Conservation (phyloP, 2,797 vertebrate species). For the Nothura maculosa region DNA sequence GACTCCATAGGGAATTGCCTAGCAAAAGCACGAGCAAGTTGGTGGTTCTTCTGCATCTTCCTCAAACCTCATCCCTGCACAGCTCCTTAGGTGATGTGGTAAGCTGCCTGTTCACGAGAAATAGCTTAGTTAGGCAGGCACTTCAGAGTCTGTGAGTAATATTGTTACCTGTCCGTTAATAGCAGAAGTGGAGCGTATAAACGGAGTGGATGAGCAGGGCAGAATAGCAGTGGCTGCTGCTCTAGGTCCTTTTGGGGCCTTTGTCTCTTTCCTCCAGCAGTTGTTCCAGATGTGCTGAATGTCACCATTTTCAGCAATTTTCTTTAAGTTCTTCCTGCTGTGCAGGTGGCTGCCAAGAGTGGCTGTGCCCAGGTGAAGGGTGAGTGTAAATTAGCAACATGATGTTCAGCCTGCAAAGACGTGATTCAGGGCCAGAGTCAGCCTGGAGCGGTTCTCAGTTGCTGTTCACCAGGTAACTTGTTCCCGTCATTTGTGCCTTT, state of each 20-base stretch:
- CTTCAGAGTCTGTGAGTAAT: neutral
- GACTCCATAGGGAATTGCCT: neutral
- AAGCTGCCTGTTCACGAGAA: neutral
- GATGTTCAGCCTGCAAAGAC: neutral
- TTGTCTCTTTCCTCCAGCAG: neutral
- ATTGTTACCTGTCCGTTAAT: slow-evolving; percentile 38
- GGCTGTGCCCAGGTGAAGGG: neutral
- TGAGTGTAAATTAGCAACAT: neutral
- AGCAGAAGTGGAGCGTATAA: slow-evolving; percentile 17
- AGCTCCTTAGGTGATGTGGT: neutral
- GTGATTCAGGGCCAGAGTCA: neutral
- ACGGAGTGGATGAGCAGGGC: neutral
- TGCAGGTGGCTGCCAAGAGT: neutral
- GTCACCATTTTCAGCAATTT: neutral
- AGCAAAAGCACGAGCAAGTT: neutral
- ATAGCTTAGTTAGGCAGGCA: neutral
- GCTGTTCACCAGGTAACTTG: neutral
- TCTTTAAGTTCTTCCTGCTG: neutral
- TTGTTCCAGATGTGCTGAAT: rapidly evolving
- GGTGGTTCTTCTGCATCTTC: neutral
- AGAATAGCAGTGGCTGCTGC: neutral
- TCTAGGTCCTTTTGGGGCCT: neutral
- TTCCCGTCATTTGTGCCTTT: neutral
- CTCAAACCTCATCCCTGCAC: neutral
- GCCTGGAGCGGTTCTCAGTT: neutral